phyloP scores from a whole-genome alignment of 2,113 vertebrate species.

The Syngnathus scovelli region DNA sequence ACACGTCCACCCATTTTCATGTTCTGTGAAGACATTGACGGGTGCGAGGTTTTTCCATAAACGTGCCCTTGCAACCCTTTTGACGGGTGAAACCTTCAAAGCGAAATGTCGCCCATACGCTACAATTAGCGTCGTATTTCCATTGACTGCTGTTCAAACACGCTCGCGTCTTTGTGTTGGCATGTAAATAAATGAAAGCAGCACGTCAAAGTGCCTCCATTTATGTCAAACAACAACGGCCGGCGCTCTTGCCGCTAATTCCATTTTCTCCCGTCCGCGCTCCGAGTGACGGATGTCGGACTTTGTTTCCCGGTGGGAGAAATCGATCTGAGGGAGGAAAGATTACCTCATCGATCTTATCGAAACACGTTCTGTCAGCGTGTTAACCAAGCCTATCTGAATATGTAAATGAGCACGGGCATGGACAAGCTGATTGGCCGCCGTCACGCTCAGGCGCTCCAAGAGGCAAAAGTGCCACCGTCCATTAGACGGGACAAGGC shows the following conservation, averaged over 20 bases:
- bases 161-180: background rate
- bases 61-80: background rate
- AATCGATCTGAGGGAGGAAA: conserved; percentile 17
- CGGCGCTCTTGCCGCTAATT: conserved; percentile 5
- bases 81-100: background rate
- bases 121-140: background rate
- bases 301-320: conserved; percentile 19
- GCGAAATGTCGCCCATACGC: background rate
- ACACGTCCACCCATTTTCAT: background rate
- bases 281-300: conserved; percentile 20
- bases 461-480: conserved; percentile 25
- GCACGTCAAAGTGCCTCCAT: background rate
- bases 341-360: conserved; percentile 61
- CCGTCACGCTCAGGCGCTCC: conserved; percentile 44
- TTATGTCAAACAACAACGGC: background rate
- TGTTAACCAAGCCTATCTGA: conserved; percentile 55
- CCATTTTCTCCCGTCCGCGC: conserved; percentile 21
- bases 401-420: conserved; percentile 58
- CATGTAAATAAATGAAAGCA: background rate
- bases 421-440: conserved; percentile 38
- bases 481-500: background rate
- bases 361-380: conserved; percentile 40
- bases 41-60: background rate
- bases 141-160: background rate
- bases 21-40: background rate